phyloP scores from a whole-genome alignment of 2,797 vertebrate genomes.

The Enteromius argenteus region DNA sequence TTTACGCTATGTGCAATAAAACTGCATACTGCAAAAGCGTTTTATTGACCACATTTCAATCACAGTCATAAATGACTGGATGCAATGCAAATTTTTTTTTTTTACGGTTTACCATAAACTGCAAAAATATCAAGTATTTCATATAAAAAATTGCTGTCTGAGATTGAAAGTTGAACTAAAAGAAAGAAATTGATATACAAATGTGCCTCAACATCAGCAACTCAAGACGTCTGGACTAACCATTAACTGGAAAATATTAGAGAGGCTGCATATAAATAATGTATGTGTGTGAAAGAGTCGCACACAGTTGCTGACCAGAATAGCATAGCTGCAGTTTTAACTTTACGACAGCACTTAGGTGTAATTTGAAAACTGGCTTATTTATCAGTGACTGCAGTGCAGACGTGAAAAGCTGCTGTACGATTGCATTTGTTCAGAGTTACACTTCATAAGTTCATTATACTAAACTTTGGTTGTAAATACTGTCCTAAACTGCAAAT shows the following conservation, averaged over 20 bases:
- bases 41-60: neutral
- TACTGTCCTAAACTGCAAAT: neutral
- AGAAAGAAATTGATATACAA: neutral
- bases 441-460: neutral
- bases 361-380: neutral
- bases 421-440: neutral
- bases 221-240: neutral
- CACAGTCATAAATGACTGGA: neutral
- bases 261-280: neutral
- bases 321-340: conserved; percentile 2
- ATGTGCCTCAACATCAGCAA: neutral
- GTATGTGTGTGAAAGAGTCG: neutral
- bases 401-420: neutral
- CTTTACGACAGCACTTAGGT: neutral
- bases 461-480: neutral
- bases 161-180: neutral
- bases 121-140: neutral
- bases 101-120: neutral
- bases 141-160: neutral
- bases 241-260: neutral
- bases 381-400: neutral
- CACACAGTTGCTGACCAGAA: neutral
- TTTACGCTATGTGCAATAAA: neutral
- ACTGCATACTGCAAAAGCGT: neutral
- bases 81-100: neutral